Evolutionary conservation across 2,113 vertebrate species (phyloP), one percentile per base, ranked within the genome.

Genomic region (Athene cunicularia): DNA sequence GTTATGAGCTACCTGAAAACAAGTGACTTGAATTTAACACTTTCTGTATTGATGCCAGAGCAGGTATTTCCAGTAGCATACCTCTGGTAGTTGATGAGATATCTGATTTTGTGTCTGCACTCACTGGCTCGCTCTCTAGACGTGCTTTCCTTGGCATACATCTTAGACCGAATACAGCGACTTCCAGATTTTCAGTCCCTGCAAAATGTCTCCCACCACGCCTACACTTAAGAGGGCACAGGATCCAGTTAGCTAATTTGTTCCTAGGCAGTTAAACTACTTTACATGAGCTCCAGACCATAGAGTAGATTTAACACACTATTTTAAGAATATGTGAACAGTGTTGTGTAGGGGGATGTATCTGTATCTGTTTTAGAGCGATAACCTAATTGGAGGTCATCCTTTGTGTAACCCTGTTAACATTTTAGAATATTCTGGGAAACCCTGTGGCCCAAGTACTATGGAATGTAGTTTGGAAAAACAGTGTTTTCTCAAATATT

Each of bases 401-500:
- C 86, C 80, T 95, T 89, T 92, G 43, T 72, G 77, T 85, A 95
- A 91, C 91, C 94, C 86, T 89, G 49, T 84, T 94, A 90, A 93
- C 18, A 7, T 93, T 95, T 95, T 73, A 88, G 66, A 82, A 80
- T 96, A 21, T 95, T 96, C 95, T 96, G 96, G 93, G 94, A 97
- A 97, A 92, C 60, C 90, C 80, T 9, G 5, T 95, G 80, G 90
- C 55, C 81, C 68, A n/a, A 88, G 60, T 92, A 90, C 80, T 96
- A 74, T 84, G 95, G 85, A 94, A 96, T 96, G 90, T 49, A 94
- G 87, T 72, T 80, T 90, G 95, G 96, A 96, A 96, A 97, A 96
- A 79, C 50, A 94, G 91, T 86, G 95, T 96, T 97, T 97, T 96
- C 93, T 94, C 85, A 95, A 86, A 88, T 95, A 96, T 95, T 97